Base-by-base conservation (phyloP, 2,888 invertebrate genomes). In the Eupithecia insigniata region DNA sequence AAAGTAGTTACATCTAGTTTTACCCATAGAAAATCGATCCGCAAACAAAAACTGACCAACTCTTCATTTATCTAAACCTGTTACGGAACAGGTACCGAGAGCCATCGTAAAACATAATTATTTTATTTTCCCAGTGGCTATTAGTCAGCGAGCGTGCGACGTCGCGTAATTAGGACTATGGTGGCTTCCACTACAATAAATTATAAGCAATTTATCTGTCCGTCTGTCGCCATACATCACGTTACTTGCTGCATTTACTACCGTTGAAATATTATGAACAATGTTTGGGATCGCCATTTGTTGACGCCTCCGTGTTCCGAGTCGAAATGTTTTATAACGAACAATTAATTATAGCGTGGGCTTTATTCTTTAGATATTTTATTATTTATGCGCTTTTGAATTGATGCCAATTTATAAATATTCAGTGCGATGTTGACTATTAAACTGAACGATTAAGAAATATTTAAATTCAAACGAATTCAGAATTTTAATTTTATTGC, bases 131-230 rank as follows among this genome's bases (percentile, higher is more conserved):
- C 81, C 77, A 80, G 79, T 76, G 75, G 73, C 76, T 79, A 85
- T 85, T 83, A 85, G 79, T 84, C 85, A 84, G 78, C 64, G 78
- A 84, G 82, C 83, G 81, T 79, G 85, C 86, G 80, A 86, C 85
- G 85, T 87, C 85, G 82, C 80, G 87, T 91, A 91, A 92, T 92
- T 92, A 92, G 90, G 87, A 87, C 82, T 83, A 82, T 82, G 82
- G 85, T 87, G 86, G 88, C 89, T 90, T 89, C 89, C 85, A 90
- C 87, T 85, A 89, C 88, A 87, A 92, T 93, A 93, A 93, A 93
- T 93, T 92, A 90, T 91, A 86, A 90, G 92, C 91, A 92, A 93
- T 93, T 93, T 92, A 93, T 93, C 90, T 90, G 93, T 92, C 92
- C 82, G 89, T 90, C 89, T 91, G 93, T 92, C 93, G 86, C 88